Conservation (phyloP, 1,140 invertebrate species). For the Leptinotarsa lineolata region DNA sequence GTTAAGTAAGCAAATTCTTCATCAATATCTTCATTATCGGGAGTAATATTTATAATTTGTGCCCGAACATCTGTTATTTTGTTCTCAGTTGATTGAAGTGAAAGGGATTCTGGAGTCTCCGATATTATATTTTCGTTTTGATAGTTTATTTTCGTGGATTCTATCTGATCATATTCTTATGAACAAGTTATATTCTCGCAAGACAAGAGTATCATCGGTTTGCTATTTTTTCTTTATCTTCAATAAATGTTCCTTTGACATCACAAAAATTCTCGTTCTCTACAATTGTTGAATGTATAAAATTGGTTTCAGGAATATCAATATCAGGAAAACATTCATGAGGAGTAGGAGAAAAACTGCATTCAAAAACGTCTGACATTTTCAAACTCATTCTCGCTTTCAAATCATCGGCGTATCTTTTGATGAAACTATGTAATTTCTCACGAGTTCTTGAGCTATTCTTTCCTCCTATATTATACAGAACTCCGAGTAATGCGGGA, state of each 20-base stretch:
- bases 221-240: background rate
- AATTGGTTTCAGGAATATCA: background rate
- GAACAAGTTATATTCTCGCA: too few species aligned
- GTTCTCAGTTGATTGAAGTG: too few species aligned
- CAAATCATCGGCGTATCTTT: background rate
- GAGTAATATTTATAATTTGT: background rate
- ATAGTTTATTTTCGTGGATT: too few species aligned
- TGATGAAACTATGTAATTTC: background rate
- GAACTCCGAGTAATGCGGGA: background rate
- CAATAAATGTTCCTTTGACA: background rate
- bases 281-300: background rate
- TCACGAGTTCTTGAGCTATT: background rate
- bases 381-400: background rate
- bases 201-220: background rate
- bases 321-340: background rate
- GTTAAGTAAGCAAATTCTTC: background rate
- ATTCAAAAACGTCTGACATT: background rate
- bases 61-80: too few species aligned
- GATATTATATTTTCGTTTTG: too few species aligned
- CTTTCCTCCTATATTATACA: background rate
- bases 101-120: too few species aligned
- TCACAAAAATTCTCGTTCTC: background rate
- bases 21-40: background rate
- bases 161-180: too few species aligned
- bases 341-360: background rate